Evolutionary conservation across 2,888 invertebrate genomes (phyloP), one percentile per base, ranked within the genome.

Genomic region (Andrena chrysosceles): DNA sequence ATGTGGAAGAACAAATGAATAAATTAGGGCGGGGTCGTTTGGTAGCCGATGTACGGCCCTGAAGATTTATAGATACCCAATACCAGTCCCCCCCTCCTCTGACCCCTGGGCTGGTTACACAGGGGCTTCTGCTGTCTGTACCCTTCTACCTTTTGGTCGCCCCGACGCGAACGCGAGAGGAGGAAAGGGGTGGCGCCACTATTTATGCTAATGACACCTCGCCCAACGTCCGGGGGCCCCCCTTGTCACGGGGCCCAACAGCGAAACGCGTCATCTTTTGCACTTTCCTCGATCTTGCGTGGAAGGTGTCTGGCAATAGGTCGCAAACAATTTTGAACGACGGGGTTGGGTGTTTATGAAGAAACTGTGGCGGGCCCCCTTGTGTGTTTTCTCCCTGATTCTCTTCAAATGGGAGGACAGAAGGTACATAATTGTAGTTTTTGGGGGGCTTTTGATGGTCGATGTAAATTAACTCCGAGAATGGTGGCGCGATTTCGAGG

Each of bases 21-120:
- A 92, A 92, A 92, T 92, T 92, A 92, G 92, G 92, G 92, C 92
- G 92, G 92, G 91, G 92, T 89, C 87, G 91, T 88, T 89, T 92
- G 90, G 92, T 91, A 91, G 92, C 90, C 89, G 87, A 86, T 84
- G 85, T 87, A 88, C 89, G 86, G 85, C 87, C 87, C 88, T 87
- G 80, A 90, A 89, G 91, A 92, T 92, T 92, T 92, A 91, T 92
- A 84, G 90, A 89, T 87, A 89, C 87, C 83, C 87, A 84, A 87
- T 91, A 87, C 87, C 87, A 86, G 86, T 86, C 87, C 82, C 77
- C 77, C 29, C 13, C 29, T 87, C 81, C 75, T 74, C 82, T 29
- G n/a, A 29, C 59, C 20, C 54, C 16, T 69, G 35, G 76, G 74
- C 76, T 76, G 83, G 83, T 84, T 87, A 85, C 83, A 81, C 23